Conservation (phyloP, 2,113 vertebrate genomes). For the Scalopus aquaticus region DNA sequence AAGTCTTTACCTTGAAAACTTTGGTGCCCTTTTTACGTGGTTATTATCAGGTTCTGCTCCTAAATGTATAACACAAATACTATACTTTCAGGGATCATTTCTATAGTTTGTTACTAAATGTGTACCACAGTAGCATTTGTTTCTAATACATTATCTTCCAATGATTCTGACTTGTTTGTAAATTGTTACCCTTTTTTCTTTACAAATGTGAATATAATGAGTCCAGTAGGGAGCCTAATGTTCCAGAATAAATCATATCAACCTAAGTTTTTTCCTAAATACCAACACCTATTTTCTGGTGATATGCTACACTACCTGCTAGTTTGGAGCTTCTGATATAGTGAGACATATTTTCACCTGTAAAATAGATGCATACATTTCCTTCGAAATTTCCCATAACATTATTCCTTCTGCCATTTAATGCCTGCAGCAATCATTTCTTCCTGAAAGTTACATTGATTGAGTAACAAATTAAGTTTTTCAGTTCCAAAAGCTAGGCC, state of each 20-base stretch:
- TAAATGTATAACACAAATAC: background rate
- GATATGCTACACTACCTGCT: background rate
- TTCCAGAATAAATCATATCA: background rate
- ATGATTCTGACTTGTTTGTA: background rate
- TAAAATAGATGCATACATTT: background rate
- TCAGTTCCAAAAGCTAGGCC: background rate
- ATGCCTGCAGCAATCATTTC: background rate
- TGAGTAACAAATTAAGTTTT: background rate
- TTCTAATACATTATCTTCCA: background rate
- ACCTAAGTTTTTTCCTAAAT: background rate
- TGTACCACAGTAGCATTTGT: background rate
- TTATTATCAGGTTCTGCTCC: background rate
- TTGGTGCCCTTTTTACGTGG: background rate
- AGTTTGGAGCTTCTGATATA: background rate
- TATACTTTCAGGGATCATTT: too few relatives aligned
- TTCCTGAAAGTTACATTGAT: background rate
- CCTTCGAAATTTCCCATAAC: background rate
- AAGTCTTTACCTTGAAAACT: background rate
- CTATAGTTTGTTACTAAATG: too few relatives aligned
- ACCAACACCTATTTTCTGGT: background rate
- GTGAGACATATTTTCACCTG: background rate
- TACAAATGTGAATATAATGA: background rate
- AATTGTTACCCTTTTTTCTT: background rate
- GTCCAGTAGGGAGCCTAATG: background rate
- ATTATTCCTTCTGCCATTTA: background rate